Conservation (phyloP, 1,140 invertebrate genomes). For the Drosophila erecta region DNA sequence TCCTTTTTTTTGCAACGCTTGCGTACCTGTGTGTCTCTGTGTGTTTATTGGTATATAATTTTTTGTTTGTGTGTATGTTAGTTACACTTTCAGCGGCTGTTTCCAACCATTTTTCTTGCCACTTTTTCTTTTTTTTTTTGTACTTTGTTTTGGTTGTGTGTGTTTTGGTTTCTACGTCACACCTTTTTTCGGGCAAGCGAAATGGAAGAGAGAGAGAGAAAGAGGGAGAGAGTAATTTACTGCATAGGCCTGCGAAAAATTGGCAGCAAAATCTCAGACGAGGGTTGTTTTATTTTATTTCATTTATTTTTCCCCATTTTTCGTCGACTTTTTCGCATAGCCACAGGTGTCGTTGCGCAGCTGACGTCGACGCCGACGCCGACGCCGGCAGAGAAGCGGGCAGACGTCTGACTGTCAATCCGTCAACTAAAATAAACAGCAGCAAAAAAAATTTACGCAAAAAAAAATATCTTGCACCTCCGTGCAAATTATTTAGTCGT, state of each 20-base stretch:
- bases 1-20: conserved; percentile 65
- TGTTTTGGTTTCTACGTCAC: conserved; percentile 58
- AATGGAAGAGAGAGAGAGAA: background rate
- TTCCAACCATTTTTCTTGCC: conserved; percentile 27
- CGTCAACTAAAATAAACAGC: conserved; percentile 31
- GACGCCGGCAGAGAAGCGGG: background rate
- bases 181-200: conserved; percentile 26
- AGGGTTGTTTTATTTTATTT: conserved; percentile 58
- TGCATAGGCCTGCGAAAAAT: conserved; percentile 65
- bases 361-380: conserved; percentile 10
- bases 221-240: conserved; percentile 2
- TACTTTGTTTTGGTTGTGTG: conserved; percentile 14
- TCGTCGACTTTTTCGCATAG: conserved; percentile 39
- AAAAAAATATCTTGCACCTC: conserved; percentile 72
- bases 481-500: conserved; percentile 77
- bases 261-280: conserved; percentile 53
- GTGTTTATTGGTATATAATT: conserved; percentile 39
- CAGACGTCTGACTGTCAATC: conserved; percentile 38
- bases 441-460: background rate
- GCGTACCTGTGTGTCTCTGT: conserved; percentile 25
- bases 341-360: conserved; percentile 68
- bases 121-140: conserved; percentile 12
- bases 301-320: conserved; percentile 15
- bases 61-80: conserved; percentile 57
- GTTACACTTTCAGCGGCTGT: conserved; percentile 74